Evolutionary conservation across 1,140 invertebrate species (phyloP).

Genomic region (Ylistrum balloti): DNA sequence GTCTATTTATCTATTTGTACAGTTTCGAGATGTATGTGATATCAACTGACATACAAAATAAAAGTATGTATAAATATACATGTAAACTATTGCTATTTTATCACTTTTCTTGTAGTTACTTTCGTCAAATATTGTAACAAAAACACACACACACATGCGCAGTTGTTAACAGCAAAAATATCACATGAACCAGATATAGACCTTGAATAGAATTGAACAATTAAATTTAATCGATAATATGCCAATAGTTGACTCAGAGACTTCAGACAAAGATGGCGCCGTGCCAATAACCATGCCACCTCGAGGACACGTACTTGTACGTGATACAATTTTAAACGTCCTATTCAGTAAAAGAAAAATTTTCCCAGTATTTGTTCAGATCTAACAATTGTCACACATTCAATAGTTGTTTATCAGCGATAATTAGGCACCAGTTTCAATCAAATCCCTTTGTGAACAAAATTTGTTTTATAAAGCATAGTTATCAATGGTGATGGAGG

Average conservation of each 20-base stretch:
- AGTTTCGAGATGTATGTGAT: no score
- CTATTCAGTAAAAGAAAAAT: background rate
- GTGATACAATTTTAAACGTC: background rate
- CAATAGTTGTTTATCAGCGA: background rate
- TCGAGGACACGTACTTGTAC: background rate
- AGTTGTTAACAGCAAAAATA: background rate
- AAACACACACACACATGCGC: background rate
- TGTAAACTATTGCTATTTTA: no score
- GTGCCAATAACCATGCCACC: background rate
- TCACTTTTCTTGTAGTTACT: no score
- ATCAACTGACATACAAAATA: no score
- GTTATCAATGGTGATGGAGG: no score
- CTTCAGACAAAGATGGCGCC: conserved; percentile 14
- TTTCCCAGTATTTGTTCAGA: background rate
- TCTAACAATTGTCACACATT: background rate
- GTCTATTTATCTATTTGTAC: no score
- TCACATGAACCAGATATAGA: background rate
- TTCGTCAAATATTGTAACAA: no score
- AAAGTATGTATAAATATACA: no score
- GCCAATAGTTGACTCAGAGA: background rate
- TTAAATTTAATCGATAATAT: background rate
- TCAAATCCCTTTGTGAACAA: background rate
- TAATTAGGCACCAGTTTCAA: background rate
- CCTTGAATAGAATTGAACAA: background rate
- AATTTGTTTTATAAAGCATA: background rate